A percentile compares a stretch with the other conserved stretches of the same genome.
phyloP scores from a whole-genome alignment of 2,888 invertebrate genomes.

The Zeuzera pyrina region DNA sequence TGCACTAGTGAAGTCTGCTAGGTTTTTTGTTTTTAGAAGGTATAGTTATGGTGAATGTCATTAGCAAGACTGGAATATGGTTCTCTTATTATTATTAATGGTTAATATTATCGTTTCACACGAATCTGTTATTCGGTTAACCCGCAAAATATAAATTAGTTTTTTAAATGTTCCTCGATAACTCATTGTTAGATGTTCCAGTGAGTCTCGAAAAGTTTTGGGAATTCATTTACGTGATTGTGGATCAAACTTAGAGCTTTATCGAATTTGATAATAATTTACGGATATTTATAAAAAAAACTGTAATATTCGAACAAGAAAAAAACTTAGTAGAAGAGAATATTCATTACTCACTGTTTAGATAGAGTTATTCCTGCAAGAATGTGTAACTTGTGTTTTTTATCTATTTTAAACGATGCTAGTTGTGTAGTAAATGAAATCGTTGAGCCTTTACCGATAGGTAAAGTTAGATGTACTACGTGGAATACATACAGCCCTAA shows the following conservation, averaged over 20 bases:
- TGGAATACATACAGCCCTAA: conserved; percentile 49
- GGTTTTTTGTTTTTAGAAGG: conserved; percentile 38
- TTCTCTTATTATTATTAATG: conserved; percentile 27
- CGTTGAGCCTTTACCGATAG: conserved; percentile 36
- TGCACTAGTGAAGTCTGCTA: conserved; percentile 43
- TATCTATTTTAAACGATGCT: conserved; percentile 65
- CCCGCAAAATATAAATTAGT: conserved; percentile 1
- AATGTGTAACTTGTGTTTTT: conserved; percentile 44
- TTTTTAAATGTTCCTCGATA: conserved; percentile 24
- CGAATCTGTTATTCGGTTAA: conserved; percentile 3
- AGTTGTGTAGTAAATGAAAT: conserved; percentile 47
- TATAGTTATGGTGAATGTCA: conserved; percentile 25
- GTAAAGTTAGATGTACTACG: conserved; percentile 38
- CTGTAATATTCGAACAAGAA: too few relatives aligned
- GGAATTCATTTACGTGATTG: conserved; percentile 59
- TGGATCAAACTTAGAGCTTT: conserved; percentile 73
- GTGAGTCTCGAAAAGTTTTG: conserved; percentile 27
- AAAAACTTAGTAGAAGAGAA: conserved; percentile 14
- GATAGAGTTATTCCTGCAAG: conserved; percentile 54
- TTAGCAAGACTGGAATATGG: conserved; percentile 34
- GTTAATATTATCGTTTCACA: conserved; percentile 12
- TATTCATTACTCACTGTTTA: conserved; percentile 50
- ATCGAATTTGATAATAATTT: conserved; percentile 73
- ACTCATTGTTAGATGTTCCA: conserved; percentile 16
- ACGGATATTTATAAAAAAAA: conserved; percentile 58